Evolutionary conservation across 2,888 invertebrate species (phyloP).

Genomic region (Monopis laevigella): DNA sequence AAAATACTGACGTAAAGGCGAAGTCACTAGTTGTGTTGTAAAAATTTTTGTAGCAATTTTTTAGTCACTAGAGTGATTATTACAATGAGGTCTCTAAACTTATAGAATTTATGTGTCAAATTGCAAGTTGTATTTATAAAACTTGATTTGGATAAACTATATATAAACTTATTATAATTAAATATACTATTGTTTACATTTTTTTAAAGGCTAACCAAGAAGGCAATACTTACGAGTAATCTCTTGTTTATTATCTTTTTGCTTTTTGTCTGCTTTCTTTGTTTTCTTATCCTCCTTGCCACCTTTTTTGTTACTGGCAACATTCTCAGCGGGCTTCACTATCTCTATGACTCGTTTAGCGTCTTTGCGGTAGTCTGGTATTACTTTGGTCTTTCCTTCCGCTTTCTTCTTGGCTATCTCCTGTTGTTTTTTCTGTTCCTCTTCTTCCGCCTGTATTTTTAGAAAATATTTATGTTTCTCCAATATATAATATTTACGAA

Average conservation of each 20-base stretch:
- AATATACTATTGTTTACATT: too few species aligned
- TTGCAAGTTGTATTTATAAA: too few species aligned
- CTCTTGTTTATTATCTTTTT: conserved; percentile 39
- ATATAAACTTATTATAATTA: background rate
- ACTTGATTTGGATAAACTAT: too few species aligned
- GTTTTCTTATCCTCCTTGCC: conserved; percentile 14
- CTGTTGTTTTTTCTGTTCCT: conserved; percentile 29
- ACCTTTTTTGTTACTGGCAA: conserved; percentile 20
- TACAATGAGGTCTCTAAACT: too few species aligned
- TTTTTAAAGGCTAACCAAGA: background rate
- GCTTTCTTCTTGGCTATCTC: conserved; percentile 28
- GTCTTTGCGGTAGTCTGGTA: conserved; percentile 18
- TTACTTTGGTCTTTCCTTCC: conserved; percentile 18
- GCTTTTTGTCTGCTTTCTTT: conserved; percentile 23
- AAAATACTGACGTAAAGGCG: too few species aligned
- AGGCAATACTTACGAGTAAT: conserved; percentile 36
- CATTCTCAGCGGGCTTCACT: conserved; percentile 22
- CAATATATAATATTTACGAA: too few species aligned
- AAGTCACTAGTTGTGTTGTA: too few species aligned
- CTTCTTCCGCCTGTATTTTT: conserved; percentile 45
- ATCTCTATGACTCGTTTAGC: conserved; percentile 20
- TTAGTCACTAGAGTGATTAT: too few species aligned
- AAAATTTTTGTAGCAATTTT: too few species aligned
- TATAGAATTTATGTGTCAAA: too few species aligned
- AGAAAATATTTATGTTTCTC: too few species aligned